Percentiles rank a stretch among this genome's conserved stretches.
phyloP scores from a whole-genome alignment of 2,113 vertebrate genomes.

The Vidua macroura region DNA sequence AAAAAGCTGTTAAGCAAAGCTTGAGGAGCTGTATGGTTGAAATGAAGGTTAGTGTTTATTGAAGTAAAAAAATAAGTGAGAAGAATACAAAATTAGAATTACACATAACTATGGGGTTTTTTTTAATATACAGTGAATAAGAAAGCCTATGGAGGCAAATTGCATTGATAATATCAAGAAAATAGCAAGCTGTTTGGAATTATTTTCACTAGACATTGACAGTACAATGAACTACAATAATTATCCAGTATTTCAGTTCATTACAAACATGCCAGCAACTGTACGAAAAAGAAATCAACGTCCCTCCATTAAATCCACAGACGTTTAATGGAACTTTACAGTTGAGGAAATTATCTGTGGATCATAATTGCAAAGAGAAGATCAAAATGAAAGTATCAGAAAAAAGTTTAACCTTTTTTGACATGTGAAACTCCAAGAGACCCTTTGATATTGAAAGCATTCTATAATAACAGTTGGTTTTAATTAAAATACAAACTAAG shows the following conservation, averaged over 20 bases:
- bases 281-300: not conserved
- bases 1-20: not conserved
- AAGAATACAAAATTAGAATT: not conserved
- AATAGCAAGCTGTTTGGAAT: not conserved
- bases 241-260: not conserved
- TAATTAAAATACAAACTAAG: not conserved
- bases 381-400: not conserved
- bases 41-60: not conserved
- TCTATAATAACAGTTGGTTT: not conserved
- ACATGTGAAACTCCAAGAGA: not conserved
- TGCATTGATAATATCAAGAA: not conserved
- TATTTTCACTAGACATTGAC: not conserved
- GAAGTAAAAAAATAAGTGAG: not conserved
- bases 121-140: not conserved
- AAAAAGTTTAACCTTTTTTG: not conserved
- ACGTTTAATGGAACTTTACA: not conserved
- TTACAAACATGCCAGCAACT: not conserved
- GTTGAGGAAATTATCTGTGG: not conserved
- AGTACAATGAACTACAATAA: not conserved
- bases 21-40: not conserved
- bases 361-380: not conserved
- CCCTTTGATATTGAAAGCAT: not conserved
- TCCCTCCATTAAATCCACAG: not conserved
- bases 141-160: not conserved
- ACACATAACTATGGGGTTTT: not conserved